Conservation (phyloP, 64 coral and sea anemone genomes). For the Montipora capricornis region DNA sequence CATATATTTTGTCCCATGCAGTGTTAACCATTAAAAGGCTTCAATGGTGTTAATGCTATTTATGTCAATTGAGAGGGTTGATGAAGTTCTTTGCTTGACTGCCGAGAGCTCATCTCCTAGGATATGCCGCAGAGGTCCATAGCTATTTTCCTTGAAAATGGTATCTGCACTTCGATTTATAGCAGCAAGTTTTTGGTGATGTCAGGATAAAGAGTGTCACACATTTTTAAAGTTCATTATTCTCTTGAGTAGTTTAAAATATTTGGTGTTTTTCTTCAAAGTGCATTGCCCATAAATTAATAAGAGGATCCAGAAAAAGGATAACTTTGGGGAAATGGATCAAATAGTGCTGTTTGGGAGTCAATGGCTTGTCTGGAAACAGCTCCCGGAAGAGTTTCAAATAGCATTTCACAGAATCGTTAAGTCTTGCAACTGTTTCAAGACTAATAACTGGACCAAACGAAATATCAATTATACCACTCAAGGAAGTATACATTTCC, state of each 20-base stretch:
- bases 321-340: conserved; percentile 67
- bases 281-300: conserved; percentile 62
- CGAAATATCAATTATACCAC: conserved; percentile 43
- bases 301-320: conserved; percentile 53
- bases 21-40: neutral
- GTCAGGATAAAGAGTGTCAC: conserved; percentile 10
- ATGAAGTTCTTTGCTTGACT: neutral
- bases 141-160: neutral
- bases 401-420: conserved; percentile 2
- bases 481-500: conserved; percentile 47
- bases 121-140: neutral
- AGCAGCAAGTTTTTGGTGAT: conserved; percentile 52
- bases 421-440: conserved; percentile 42
- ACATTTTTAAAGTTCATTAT: conserved; percentile 60
- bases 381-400: conserved; percentile 40
- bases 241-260: conserved; percentile 50
- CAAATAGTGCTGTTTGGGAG: conserved; percentile 67
- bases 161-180: neutral
- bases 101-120: neutral
- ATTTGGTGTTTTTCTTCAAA: conserved; percentile 57
- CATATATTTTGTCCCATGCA: conserved; percentile 45
- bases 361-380: conserved; percentile 43
- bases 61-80: neutral
- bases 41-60: neutral
- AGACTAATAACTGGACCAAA: conserved; percentile 50